Percentiles rank a stretch among this genome's conserved stretches.
These are phyloP conservation scores for Mesoligia furuncula DNA, from an alignment of 2,888 invertebrate species.

Conservation along the genomic window DNA sequence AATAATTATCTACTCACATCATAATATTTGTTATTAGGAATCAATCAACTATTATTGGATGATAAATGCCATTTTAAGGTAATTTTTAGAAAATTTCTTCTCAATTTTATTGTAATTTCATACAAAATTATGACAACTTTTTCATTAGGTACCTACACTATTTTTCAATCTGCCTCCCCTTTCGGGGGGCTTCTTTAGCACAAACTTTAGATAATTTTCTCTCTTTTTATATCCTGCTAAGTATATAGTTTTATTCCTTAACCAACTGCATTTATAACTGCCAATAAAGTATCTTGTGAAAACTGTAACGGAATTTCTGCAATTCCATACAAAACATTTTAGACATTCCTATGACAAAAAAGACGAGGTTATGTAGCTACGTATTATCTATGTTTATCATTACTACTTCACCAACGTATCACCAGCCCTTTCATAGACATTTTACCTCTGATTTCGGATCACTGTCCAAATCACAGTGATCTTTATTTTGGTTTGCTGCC, in stretches of 20 bases:
- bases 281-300: conserved; percentile 18
- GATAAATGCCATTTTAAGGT: not conserved
- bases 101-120: not conserved
- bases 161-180: not conserved
- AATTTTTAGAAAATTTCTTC: not conserved
- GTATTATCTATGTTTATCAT: not conserved
- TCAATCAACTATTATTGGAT: not conserved
- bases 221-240: not conserved
- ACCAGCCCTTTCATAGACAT: not conserved
- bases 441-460: not conserved
- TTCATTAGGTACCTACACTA: not conserved
- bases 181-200: conserved; percentile 18
- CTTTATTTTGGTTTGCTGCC: not conserved
- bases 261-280: conserved; percentile 42
- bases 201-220: conserved; percentile 26
- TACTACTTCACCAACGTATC: not conserved
- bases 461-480: not conserved
- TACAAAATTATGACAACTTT: not conserved
- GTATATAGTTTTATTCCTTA: conserved; percentile 16
- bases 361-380: not conserved
- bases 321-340: not conserved
- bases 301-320: not conserved
- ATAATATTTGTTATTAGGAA: conserved; percentile 10
- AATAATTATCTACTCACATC: not conserved
- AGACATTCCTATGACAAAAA: conserved; percentile 26